A percentile compares a stretch with the other conserved stretches of the same genome.
phyloP scores from a whole-genome alignment of 2,888 invertebrate species.

The Oeneis ivallda region DNA sequence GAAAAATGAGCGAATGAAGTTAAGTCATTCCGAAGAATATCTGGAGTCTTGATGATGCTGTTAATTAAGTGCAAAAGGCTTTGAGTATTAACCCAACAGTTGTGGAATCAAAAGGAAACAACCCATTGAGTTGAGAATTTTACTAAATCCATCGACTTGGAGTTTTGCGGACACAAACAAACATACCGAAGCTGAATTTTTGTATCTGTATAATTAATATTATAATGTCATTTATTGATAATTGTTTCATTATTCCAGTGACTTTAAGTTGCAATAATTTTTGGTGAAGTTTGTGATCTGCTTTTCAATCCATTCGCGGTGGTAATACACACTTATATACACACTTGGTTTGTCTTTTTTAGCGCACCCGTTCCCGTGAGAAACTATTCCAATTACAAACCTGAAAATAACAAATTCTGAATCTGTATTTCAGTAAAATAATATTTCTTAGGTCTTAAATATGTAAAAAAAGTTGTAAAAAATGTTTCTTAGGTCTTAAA shows the following conservation, averaged over 20 bases:
- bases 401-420: slow-evolving; percentile 47
- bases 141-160: no score
- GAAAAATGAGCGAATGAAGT: not conserved
- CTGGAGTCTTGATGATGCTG: slow-evolving; percentile 9
- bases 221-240: not conserved
- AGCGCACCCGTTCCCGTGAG: slow-evolving; percentile 69
- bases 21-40: slow-evolving; percentile 21
- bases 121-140: not conserved
- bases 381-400: slow-evolving; percentile 63
- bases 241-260: slow-evolving; percentile 2
- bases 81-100: no score
- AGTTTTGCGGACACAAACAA: no score
- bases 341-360: slow-evolving; percentile 60
- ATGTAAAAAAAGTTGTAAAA: no score
- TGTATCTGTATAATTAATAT: not conserved
- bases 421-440: no score
- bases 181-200: no score
- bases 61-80: not conserved
- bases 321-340: slow-evolving; percentile 60
- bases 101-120: not conserved
- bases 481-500: no score
- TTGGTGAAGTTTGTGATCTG: slow-evolving; percentile 44
- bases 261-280: slow-evolving; percentile 42
- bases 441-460: no score
- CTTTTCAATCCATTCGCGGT: slow-evolving; percentile 57